Percentiles rank a stretch among this genome's conserved stretches.
phyloP scores from a whole-genome alignment of 30 jellyfish, hydroid and myxozoan species.

The Morbakka virulenta region DNA sequence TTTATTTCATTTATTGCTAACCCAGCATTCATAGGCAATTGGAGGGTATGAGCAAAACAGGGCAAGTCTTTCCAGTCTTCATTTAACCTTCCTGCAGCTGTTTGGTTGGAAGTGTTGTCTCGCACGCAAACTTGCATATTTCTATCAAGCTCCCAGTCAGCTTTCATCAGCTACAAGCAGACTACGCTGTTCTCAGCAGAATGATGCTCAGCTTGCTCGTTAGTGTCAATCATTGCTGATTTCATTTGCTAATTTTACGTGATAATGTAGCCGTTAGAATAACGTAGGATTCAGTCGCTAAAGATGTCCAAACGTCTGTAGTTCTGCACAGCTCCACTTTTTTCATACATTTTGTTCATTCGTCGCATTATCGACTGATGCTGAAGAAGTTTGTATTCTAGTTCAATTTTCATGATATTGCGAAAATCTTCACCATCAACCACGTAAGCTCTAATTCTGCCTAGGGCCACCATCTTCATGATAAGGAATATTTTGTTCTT shows the following conservation, averaged over 20 bases:
- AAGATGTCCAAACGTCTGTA: slow-evolving; percentile 67
- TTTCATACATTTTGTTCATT: slow-evolving; percentile 38
- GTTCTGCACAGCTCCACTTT: slow-evolving; percentile 23
- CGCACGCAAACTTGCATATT: slow-evolving; percentile 24
- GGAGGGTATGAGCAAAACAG: slow-evolving; percentile 51
- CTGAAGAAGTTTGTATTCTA: slow-evolving; percentile 39
- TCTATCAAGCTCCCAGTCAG: slow-evolving; percentile 37
- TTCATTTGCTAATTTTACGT: slow-evolving; percentile 35
- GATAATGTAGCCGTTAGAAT: no score
- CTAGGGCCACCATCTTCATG: slow-evolving; percentile 50
- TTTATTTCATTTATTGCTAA: slow-evolving; percentile 37
- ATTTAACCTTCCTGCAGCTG: slow-evolving; percentile 41
- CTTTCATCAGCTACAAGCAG: slow-evolving; percentile 6
- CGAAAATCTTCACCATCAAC: slow-evolving; percentile 55
- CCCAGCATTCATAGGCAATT: slow-evolving; percentile 42
- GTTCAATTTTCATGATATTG: slow-evolving; percentile 23
- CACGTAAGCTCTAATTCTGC: slow-evolving; percentile 47
- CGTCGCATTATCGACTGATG: slow-evolving; percentile 45
- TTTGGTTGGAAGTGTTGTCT: slow-evolving; percentile 26
- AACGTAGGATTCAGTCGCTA: no score
- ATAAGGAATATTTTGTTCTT: slow-evolving; percentile 16
- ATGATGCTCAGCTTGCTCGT: slow-evolving; percentile 36
- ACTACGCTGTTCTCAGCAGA: slow-evolving; percentile 37
- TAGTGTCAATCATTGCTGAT: slow-evolving; percentile 34
- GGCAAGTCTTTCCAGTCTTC: slow-evolving; percentile 50